Conservation (phyloP, 2,888 invertebrate species). For the Eupithecia exiguata region DNA sequence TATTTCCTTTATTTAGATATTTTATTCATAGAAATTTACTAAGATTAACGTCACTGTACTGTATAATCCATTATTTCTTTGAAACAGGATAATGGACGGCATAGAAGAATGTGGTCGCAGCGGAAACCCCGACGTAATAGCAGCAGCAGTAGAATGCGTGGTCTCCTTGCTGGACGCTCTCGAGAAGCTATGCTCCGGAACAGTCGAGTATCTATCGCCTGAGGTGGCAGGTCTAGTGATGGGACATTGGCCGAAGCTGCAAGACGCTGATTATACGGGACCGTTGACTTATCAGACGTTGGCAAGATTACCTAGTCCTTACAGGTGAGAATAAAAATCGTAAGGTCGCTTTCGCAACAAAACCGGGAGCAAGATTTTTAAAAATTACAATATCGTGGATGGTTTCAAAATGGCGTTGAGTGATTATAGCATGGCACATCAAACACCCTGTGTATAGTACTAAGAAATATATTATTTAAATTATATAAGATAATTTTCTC, state of each 20-base stretch:
- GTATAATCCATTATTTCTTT: neutral
- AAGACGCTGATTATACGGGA: constrained; percentile 92
- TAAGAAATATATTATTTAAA: no score
- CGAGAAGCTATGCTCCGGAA: constrained; percentile 91
- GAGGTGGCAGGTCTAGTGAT: constrained; percentile 82
- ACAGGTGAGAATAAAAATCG: constrained; percentile 78
- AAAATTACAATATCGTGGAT: neutral
- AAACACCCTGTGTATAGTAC: no score
- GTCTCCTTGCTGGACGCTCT: constrained; percentile 92
- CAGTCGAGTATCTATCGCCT: constrained; percentile 66
- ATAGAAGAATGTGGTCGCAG: constrained; percentile 96
- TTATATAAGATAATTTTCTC: no score
- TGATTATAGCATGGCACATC: neutral
- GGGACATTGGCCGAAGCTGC: constrained; percentile 86
- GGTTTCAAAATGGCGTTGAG: neutral
- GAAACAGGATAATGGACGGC: constrained; percentile 92
- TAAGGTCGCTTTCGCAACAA: neutral
- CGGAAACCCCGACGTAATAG: constrained; percentile 89
- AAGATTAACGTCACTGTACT: no score
- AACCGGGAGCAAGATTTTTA: neutral
- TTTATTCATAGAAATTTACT: no score
- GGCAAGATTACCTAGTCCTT: constrained; percentile 91
- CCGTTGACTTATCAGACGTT: constrained; percentile 93
- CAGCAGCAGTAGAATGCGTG: constrained; percentile 92
- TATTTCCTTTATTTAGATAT: no score